Evolutionary conservation across 1,140 invertebrate genomes (phyloP), one percentile per base, ranked within the genome.

Genomic region (Panagrolaimus sp.): DNA sequence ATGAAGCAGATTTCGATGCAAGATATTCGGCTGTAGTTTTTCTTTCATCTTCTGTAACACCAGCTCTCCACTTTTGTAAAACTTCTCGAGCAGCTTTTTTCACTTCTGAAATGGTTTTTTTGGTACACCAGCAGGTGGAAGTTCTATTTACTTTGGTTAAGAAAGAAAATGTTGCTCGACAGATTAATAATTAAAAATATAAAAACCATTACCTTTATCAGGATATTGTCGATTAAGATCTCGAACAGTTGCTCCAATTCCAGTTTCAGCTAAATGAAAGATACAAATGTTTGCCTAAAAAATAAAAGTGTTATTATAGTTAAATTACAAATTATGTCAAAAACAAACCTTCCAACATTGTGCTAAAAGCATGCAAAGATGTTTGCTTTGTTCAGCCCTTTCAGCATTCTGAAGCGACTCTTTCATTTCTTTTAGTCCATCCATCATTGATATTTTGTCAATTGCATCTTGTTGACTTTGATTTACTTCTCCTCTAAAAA

Each of bases 281-380:
- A 57, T 11, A 20, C 14, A 20, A 16, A 57, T 16, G 2, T 57
- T 27, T 20, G 51, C 51, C 51, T 57, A 27, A 57, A 57, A 57
- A n/a, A n/a, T n/a, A n/a, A n/a, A 57, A 57, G 1, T 25, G 20
- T 20, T n/a, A 11, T 57, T 25, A n/a, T 25, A 11, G n/a, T 57
- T 57, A 25, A 9, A 57, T 20, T 0, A n/a, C n/a, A n/a, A n/a
- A 27, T 57, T 25, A n/a, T 11, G 20, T 25, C n/a, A n/a, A 1
- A 57, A 57, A 57, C 51, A 11, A 25, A 57, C 51, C 20, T 57
- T 20, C 20, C 27, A 57, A 20, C 51, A 57, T 16, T 57, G 51
- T 0, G 51, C 51, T 27, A 57, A 57, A 11, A 57, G 51, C 9
- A 25, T 57, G 51, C 51, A 57, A 20, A 57, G 51, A 23, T 27